Percentiles rank a stretch among this genome's conserved stretches.
phyloP scores from a whole-genome alignment of 1,140 invertebrate species.

The Heliconius eleuchia region DNA sequence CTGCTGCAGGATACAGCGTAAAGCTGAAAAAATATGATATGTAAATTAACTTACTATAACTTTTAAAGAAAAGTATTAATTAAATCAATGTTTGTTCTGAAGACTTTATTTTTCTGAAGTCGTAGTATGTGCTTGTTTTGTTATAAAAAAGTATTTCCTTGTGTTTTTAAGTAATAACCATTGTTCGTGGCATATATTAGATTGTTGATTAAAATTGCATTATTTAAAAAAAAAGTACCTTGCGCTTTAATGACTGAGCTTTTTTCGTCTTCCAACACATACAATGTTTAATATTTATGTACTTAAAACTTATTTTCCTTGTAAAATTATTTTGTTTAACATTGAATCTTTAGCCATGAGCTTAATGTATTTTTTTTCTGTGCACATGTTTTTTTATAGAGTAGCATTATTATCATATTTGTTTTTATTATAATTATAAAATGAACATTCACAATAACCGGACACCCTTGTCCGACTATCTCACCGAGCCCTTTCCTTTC shows the following conservation, averaged over 20 bases:
- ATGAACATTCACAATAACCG: no score
- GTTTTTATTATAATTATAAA: no score
- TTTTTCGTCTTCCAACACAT: neutral
- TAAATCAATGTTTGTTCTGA: no score
- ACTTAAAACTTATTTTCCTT: neutral
- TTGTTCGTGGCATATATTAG: constrained; percentile 13
- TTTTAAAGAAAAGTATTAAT: no score
- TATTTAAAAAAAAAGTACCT: neutral
- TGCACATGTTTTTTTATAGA: no score
- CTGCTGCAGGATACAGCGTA: no score
- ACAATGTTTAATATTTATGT: neutral
- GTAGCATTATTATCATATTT: no score
- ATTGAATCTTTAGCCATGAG: neutral
- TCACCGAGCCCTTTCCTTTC: no score
- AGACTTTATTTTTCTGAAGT: neutral
- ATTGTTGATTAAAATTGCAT: constrained; percentile 15
- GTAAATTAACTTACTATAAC: no score
- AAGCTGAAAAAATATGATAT: no score
- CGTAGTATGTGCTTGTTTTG: neutral
- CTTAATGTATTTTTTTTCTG: no score
- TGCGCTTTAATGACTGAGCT: neutral
- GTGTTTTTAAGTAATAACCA: constrained; percentile 12
- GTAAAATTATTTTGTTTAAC: neutral
- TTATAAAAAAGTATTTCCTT: constrained; percentile 1
- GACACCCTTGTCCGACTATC: no score